Evolutionary conservation across 1,140 invertebrate genomes (phyloP), one percentile per base, ranked within the genome.

Genomic region (Zeugodacus cucurbitae): DNA sequence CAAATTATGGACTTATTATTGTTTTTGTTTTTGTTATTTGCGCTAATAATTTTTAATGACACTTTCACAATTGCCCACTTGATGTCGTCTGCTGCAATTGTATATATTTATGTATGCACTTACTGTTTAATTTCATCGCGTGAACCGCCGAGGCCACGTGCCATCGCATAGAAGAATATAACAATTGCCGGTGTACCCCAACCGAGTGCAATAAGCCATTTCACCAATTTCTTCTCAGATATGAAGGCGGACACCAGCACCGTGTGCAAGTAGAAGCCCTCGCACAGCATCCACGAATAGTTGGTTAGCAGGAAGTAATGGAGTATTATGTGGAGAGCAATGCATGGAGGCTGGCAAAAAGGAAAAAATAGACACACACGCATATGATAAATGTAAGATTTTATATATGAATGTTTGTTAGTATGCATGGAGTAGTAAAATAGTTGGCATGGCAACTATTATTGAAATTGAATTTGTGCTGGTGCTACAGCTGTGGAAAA

Each of bases 231-330:
- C 87, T 97, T 96, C 93, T 98, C 97, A 7, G 96, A 97, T 29
- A 98, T 97, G 93, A 99, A 99, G 2, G 98, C 97, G 78, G 96
- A 96, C 1, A 99, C 98, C 0, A 99, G 95, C 67, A 99, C 95
- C 0, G 98, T 98, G 93, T 99, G 98, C 62, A 99, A 95, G 93
- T 99, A 99, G 78, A 99, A 95, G 0, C 98, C 98, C 94, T 98
- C 97, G 93, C 97, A 98, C 88, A 98, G 95, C 97, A 98, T 98
- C 98, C 98, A 99, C 88, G 97, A 97, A 94, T 99, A 99, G 94
- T 98, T 99, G 88, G 97, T 97, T 48, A 98, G 94, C 78, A 99
- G 94, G 89, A 98, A 98, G 93, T 98, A 99, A 91, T 98, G 97
- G 17, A 98, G 95, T 20, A 97, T 91, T 5, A 98, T 95, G 94